Evolutionary conservation across 1,140 invertebrate genomes (phyloP), one percentile per base, ranked within the genome.

Genomic region (Sycophila sp.): DNA sequence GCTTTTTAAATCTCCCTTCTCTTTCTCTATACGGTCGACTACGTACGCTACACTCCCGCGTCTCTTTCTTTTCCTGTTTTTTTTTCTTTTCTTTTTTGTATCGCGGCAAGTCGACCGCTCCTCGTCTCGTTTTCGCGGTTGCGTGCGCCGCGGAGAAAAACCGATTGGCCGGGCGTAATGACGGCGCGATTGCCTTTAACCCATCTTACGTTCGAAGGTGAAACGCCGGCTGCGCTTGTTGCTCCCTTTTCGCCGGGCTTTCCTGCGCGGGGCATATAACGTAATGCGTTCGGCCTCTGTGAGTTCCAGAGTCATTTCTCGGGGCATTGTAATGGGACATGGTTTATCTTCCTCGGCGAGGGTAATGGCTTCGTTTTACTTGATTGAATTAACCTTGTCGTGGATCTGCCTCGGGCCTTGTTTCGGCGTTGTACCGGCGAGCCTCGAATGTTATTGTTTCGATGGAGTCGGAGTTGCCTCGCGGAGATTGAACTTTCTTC

Each of bases 111-210:
- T n/a, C n/a, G n/a, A n/a, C n/a, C n/a, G n/a, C n/a, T 22, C 13
- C n/a, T 32, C 17, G 32, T 22, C 28, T 63, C 42, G 17, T 40
- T 32, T 63, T 62, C 59, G 62, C 62, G 62, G 62, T 64, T 64
- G 45, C 62, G 45, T 64, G 45, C 28, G 40, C 26, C 7, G 22
- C 56, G 17, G 10, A 22, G 59, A 62, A 62, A 47, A 62, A 22
- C 59, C 28, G 30, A 36, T 51, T 64, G 45, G 30, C 0, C 36
- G 51, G 7, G n/a, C 7, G 13, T 51, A 62, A 62, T 47, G 38
- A 49, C 51, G n/a, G n/a, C 56, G 34, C 32, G 17, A 22, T 40
- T 59, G 19, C 34, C 32, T 47, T 47, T 62, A 51, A 49, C 32
- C 45, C 32, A 24, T 24, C 49, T 65, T 53, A 8, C 15, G 22